phyloP scores from a whole-genome alignment of 2,888 invertebrate species.

The Brachyopa scutellaris region DNA sequence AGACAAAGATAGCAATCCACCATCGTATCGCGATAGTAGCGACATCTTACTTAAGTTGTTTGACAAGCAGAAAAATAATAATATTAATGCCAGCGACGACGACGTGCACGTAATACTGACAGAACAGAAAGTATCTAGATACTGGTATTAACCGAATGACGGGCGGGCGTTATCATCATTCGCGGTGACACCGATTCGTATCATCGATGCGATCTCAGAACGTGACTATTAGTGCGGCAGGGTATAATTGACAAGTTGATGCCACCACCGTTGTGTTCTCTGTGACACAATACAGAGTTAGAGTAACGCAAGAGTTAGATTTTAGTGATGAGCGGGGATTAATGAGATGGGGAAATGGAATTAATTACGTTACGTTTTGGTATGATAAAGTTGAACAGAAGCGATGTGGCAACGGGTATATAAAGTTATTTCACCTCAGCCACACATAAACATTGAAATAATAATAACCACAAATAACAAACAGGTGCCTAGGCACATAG shows the following conservation, averaged over 20 bases:
- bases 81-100: constrained; percentile 51
- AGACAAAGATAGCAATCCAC: constrained; percentile 27
- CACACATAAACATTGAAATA: constrained; percentile 40
- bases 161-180: constrained; percentile 41
- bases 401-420: too few relatives aligned
- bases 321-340: constrained; percentile 30
- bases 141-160: constrained; percentile 31
- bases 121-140: constrained; percentile 15
- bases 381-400: too few relatives aligned
- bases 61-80: constrained; percentile 68
- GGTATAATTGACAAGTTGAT: constrained; percentile 66
- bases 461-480: constrained; percentile 50
- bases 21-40: constrained; percentile 24
- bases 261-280: too few relatives aligned
- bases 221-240: constrained; percentile 60
- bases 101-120: constrained; percentile 36
- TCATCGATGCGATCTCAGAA: constrained; percentile 55
- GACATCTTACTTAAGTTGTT: constrained; percentile 63
- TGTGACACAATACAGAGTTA: too few relatives aligned
- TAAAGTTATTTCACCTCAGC: constrained; percentile 1
- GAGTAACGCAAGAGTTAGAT: too few relatives aligned
- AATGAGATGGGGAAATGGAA: constrained; percentile 44
- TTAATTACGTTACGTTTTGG: constrained; percentile 51
- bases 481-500: constrained; percentile 54
- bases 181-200: constrained; percentile 42